Evolutionary conservation across 2,888 invertebrate species (phyloP), one percentile per base, ranked within the genome.

Genomic region (Andrena marginata): DNA sequence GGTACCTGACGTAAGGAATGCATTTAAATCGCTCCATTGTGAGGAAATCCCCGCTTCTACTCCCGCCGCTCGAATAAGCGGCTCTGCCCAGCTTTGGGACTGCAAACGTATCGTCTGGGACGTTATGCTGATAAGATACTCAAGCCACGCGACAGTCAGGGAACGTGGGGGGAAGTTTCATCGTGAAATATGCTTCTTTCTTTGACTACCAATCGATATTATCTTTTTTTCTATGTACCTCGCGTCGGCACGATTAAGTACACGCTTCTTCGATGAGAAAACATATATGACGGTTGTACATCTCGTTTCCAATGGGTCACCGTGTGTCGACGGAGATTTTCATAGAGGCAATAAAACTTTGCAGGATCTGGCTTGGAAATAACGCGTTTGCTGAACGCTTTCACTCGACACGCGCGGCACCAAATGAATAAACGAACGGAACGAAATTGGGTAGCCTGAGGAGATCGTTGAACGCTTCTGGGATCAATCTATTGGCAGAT

Each of bases 11-110:
- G 33, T 29, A 65, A 60, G 79, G 82, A 84, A 86, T 88, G 88
- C 89, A 90, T 89, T 89, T 87, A 89, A 90, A 90, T 90, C 54
- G 86, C 68, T 71, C 74, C 59, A 86, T 89, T 88, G 79, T 65
- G 69, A 54, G 42, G 51, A 65, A 54, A 49, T 20, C 63, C 49
- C 42, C 26, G 13, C 49, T 20, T 33, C 42, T 59, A 29, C 29
- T 42, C 7, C 33, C 33, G 59, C 59, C 60, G 68, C 16, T 54
- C 42, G 63, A 56, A 54, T 69, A 79, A 74, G 29, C 60, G 60
- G 33, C 51, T 67, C 56, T 51, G 26, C 33, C 51, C 26, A 42
- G 54, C n/a, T 80, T 56, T 49, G 60, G 60, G 64, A 67, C 70
- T 71, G 56, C 10, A 48, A 65, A 59, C 13, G 72, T 26, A 76